Evolutionary conservation across 1,140 invertebrate species (phyloP).

Genomic region (Drosophila sechellia): DNA sequence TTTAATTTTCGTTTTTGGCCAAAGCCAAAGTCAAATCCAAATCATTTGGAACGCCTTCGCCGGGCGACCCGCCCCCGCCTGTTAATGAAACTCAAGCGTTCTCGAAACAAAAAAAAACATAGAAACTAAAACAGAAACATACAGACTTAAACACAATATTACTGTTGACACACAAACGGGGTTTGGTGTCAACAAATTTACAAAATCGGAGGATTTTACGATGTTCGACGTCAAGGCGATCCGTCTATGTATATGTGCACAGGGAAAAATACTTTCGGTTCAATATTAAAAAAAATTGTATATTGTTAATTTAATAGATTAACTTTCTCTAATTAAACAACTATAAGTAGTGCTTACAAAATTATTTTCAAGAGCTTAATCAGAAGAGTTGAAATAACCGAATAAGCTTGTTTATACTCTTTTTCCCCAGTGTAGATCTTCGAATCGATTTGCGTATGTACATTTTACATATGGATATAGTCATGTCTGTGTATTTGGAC

Average conservation of each 20-base stretch:
- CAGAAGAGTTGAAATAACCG: no score
- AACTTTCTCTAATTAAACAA: no score
- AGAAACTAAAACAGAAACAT: conserved; percentile 28
- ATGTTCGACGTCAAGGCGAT: conserved; percentile 54
- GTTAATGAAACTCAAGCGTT: conserved; percentile 61
- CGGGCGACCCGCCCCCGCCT: conserved; percentile 46
- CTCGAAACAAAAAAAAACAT: conserved; percentile 30
- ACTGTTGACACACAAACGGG: conserved; percentile 48
- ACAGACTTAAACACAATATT: conserved; percentile 33
- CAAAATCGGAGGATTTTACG: conserved; percentile 65
- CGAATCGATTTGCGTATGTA: conserved; percentile 44
- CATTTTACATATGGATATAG: conserved; percentile 40
- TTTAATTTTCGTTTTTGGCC: conserved; percentile 72
- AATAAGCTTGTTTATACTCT: not conserved
- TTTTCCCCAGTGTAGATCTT: conserved; percentile 15
- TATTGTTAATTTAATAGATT: no score
- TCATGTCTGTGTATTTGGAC: conserved; percentile 32
- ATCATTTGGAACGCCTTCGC: conserved; percentile 47
- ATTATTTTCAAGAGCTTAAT: no score
- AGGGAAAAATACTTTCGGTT: not conserved
- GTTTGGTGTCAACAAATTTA: conserved; percentile 40
- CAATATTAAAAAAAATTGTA: not conserved
- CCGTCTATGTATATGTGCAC: conserved; percentile 14
- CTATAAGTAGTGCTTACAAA: no score
- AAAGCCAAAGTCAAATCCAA: conserved; percentile 46